A percentile compares a stretch with the other conserved stretches of the same genome.
Evolutionary conservation across 2,113 vertebrate species (phyloP).

Genomic region (Coptodon bakossiorum): DNA sequence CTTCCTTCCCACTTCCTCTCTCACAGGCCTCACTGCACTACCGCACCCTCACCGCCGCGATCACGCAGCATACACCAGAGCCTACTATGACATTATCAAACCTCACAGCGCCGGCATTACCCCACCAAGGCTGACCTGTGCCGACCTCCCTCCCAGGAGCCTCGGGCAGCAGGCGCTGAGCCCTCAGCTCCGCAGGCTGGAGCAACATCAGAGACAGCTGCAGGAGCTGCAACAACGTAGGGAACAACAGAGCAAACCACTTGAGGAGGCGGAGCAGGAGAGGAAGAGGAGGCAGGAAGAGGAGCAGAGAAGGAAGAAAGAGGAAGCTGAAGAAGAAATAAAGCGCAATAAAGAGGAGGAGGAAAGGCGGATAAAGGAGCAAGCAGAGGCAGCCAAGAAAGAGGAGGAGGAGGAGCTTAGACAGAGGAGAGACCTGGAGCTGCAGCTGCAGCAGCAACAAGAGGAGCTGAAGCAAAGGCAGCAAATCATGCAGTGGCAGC

Average conservation of each 20-base stretch:
- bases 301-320: slow-evolving; percentile 39
- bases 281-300: slow-evolving; percentile 45
- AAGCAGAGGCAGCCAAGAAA: neutral
- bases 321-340: slow-evolving; percentile 35
- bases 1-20: slow-evolving; percentile 43
- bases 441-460: slow-evolving; percentile 62
- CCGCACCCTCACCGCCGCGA: slow-evolving; percentile 44
- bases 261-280: slow-evolving; percentile 53
- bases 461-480: slow-evolving; percentile 65
- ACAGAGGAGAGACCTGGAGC: slow-evolving; percentile 45
- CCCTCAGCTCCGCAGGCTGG: slow-evolving; percentile 67
- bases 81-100: slow-evolving; percentile 46
- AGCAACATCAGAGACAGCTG: slow-evolving; percentile 70
- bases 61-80: slow-evolving; percentile 11
- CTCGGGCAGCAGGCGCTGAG: slow-evolving; percentile 33
- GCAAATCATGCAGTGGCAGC: slow-evolving; percentile 67
- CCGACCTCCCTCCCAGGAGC: slow-evolving; percentile 63
- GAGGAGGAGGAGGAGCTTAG: slow-evolving; percentile 21
- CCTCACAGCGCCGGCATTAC: neutral
- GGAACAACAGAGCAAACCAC: slow-evolving; percentile 45
- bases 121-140: slow-evolving; percentile 40
- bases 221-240: slow-evolving; percentile 66
- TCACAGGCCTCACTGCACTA: slow-evolving; percentile 50
- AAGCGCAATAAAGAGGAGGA: slow-evolving; percentile 41
- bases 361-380: neutral